Evolutionary conservation across 2,888 invertebrate genomes (phyloP), one percentile per base, ranked within the genome.

Genomic region (Philaethria dido): DNA sequence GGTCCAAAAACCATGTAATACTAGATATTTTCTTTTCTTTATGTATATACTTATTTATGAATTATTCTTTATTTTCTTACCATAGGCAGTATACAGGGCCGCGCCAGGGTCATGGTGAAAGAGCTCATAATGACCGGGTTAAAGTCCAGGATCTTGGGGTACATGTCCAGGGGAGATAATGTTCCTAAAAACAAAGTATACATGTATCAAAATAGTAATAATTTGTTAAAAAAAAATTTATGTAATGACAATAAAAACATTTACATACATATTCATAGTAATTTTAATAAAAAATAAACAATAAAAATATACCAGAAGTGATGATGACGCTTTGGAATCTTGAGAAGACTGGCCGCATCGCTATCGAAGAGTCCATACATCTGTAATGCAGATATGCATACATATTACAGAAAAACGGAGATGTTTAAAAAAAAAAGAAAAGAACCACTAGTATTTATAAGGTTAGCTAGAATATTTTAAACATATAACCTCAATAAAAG

Each of bases 81-180:
- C 98, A 99, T 98, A 20, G 99, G 99, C 75, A 99, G 93, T 68
- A 99, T 95, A 84, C 99, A 99, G 0, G 98, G 99, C 68, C 99
- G 93, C 0, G 99, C 98, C 62, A 99, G 92, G 0, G 99, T 99
- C 99, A 99, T 99, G 0, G 99, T 99, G 87, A 99, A 98, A 0
- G 99, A 99, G 73, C 97, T 96, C 96, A 98, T 97, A 63, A 99
- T 95, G 4, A 98, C 98, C 0, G 99, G 99, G 85, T 98, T 97
- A 88, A 99, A 99, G 91, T 99, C 97, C 69, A 99, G 93, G 77
- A 99, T 99, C 93, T 99, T 99, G 0, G 99, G 99, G 89, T 99
- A 99, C 99, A 99, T 99, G 85, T 99, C 99, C 80, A 99, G 92
- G 0, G 99, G 99, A 0, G 99, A 99, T 14, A 99, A 89, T 0